phyloP scores from a whole-genome alignment of 2,797 vertebrate species.

The Dipus sagitta region DNA sequence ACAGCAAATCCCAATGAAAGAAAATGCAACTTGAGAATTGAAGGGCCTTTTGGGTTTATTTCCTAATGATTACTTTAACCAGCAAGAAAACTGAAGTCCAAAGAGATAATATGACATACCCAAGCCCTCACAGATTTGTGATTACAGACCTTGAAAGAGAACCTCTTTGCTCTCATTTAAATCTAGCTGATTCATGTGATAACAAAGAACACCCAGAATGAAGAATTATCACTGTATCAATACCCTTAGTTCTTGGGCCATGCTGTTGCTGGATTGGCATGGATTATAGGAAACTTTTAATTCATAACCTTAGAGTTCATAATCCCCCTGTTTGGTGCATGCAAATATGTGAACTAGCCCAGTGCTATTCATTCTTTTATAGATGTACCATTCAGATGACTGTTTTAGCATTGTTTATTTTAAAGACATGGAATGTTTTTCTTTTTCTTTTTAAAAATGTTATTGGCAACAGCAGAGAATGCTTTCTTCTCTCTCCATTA shows the following conservation, averaged over 20 bases:
- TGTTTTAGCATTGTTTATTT: slow-evolving; percentile 56
- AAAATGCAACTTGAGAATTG: slow-evolving; percentile 26
- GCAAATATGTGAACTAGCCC: slow-evolving; percentile 30
- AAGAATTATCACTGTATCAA: background rate
- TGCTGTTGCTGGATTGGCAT: background rate
- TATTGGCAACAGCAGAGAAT: slow-evolving; percentile 59
- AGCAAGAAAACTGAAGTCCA: slow-evolving; percentile 17
- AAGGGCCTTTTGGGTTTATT: background rate
- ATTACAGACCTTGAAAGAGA: slow-evolving; percentile 15
- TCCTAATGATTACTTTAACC: slow-evolving; percentile 35
- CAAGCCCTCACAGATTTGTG: slow-evolving; percentile 19
- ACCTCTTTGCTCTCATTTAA: background rate
- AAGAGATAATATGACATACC: background rate
- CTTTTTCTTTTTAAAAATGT: background rate
- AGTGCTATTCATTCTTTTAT: slow-evolving; percentile 59
- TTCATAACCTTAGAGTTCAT: background rate
- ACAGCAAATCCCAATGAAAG: slow-evolving; percentile 39
- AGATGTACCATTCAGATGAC: slow-evolving; percentile 35
- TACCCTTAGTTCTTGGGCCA: slow-evolving; percentile 41
- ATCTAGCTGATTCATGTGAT: background rate
- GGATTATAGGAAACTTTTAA: slow-evolving; percentile 28
- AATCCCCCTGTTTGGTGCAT: background rate
- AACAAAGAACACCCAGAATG: slow-evolving; percentile 42
- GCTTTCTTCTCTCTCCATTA: slow-evolving; percentile 57
- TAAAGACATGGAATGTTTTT: slow-evolving; percentile 52